Conservation (phyloP, 2,888 invertebrate genomes). For the Gnatocerus cornutus region DNA sequence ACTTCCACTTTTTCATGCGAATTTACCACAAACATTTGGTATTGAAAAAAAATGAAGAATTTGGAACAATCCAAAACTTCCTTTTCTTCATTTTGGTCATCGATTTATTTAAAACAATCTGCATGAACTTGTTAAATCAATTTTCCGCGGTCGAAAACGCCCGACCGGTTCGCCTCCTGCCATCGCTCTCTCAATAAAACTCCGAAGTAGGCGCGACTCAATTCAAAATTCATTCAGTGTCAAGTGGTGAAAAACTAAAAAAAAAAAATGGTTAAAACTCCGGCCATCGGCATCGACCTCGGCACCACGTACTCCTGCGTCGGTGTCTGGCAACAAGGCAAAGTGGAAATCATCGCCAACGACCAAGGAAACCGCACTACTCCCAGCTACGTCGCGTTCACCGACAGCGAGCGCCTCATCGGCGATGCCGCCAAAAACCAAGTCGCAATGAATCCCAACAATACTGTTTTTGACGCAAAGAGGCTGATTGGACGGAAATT, state of each 20-base stretch:
- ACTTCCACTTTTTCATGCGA: no score
- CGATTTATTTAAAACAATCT: slow-evolving; percentile 7
- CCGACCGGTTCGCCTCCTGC: slow-evolving; percentile 5
- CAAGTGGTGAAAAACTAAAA: slow-evolving; percentile 10
- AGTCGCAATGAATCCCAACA: slow-evolving; percentile 90
- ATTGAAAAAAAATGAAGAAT: no score
- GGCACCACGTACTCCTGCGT: slow-evolving; percentile 97
- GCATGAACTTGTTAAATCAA: slow-evolving; percentile 27
- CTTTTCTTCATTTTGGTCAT: background rate
- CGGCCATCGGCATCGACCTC: slow-evolving; percentile 96
- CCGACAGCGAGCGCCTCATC: slow-evolving; percentile 87
- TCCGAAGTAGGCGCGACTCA: slow-evolving; percentile 37
- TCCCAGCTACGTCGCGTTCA: slow-evolving; percentile 89
- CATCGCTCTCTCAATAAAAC: background rate
- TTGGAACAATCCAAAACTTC: no score
- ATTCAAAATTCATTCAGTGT: slow-evolving; percentile 33
- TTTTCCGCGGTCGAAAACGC: slow-evolving; percentile 15
- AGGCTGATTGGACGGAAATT: slow-evolving; percentile 85
- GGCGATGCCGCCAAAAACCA: slow-evolving; percentile 90
- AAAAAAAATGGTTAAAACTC: slow-evolving; percentile 75
- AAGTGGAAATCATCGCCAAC: slow-evolving; percentile 92
- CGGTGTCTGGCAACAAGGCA: slow-evolving; percentile 93
- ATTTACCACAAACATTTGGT: no score
- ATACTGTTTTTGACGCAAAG: slow-evolving; percentile 86
- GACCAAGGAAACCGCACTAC: slow-evolving; percentile 93